phyloP scores from a whole-genome alignment of 2,888 invertebrate species.

The Hipparchia semele region DNA sequence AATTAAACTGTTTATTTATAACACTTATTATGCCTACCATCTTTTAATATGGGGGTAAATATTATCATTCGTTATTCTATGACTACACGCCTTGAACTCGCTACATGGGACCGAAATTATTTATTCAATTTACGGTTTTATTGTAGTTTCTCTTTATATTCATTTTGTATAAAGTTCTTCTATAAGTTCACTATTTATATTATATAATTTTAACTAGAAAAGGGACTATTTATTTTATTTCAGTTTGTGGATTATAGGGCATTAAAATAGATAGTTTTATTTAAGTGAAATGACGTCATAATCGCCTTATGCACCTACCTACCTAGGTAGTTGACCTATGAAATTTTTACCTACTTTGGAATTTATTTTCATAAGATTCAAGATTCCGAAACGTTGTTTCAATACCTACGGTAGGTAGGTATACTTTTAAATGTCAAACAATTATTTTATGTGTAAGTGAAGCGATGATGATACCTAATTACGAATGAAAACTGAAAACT shows the following conservation, averaged over 20 bases:
- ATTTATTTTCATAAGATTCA: too few species aligned
- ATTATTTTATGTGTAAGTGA: too few species aligned
- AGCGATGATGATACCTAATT: too few species aligned
- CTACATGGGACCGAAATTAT: conserved; percentile 59
- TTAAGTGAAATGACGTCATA: conserved; percentile 62
- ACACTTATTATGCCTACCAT: too few species aligned
- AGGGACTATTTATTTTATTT: conserved; percentile 75
- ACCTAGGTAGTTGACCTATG: neutral
- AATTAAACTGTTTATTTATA: too few species aligned
- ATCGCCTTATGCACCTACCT: conserved; percentile 26
- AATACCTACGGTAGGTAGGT: too few species aligned
- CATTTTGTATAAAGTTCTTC: conserved; percentile 75
- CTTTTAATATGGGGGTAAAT: neutral
- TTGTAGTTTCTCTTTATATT: conserved; percentile 52
- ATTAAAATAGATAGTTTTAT: conserved; percentile 47
- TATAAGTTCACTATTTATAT: conserved; percentile 77
- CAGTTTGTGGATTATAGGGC: conserved; percentile 62
- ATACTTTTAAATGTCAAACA: too few species aligned
- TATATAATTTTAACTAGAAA: conserved; percentile 67
- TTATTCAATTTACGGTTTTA: conserved; percentile 48
- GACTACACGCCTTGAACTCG: conserved; percentile 40
- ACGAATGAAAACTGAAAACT: too few species aligned
- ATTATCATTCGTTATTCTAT: conserved; percentile 20
- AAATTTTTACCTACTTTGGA: too few species aligned
- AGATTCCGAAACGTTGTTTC: too few species aligned